Percentiles rank a stretch among this genome's conserved stretches.
These are phyloP conservation scores for Pangasius krempfi DNA, from an alignment of 2,797 vertebrate species.

Conservation along the genomic window DNA sequence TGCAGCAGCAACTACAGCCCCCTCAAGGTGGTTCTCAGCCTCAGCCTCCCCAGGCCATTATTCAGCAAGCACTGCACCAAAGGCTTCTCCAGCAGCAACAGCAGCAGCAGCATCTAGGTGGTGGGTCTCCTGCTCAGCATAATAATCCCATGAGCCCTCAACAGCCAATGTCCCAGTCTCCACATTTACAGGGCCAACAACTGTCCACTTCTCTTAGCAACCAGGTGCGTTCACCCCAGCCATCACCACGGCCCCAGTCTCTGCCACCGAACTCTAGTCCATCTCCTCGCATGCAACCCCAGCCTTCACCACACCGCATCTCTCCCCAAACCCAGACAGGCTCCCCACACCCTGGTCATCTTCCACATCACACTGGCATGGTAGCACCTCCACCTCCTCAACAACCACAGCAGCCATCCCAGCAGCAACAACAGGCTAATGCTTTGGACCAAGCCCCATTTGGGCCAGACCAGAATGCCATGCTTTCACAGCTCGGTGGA, in stretches of 20 bases:
- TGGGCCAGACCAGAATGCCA: conserved; percentile 91
- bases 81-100: conserved; percentile 87
- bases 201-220: conserved; percentile 86
- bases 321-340: conserved; percentile 90
- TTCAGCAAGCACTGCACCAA: conserved; percentile 87
- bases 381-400: conserved; percentile 83
- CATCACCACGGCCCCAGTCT: conserved; percentile 94
- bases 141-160: conserved; percentile 95
- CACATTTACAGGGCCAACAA: conserved; percentile 90
- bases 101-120: conserved; percentile 89
- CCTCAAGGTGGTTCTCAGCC: conserved; percentile 68
- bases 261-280: conserved; percentile 92
- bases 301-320: conserved; percentile 86
- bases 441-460: conserved; percentile 91
- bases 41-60: conserved; percentile 73
- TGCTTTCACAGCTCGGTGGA: conserved; percentile 94
- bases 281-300: conserved; percentile 94
- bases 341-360: conserved; percentile 80
- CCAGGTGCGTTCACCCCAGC: conserved; percentile 96
- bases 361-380: conserved; percentile 84
- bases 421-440: conserved; percentile 78
- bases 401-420: conserved; percentile 69
- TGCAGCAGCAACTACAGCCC: conserved; percentile 75
- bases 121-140: conserved; percentile 83
- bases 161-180: conserved; percentile 82